Evolutionary conservation across 2,888 invertebrate genomes (phyloP).

Genomic region (Malacosoma neustria): DNA sequence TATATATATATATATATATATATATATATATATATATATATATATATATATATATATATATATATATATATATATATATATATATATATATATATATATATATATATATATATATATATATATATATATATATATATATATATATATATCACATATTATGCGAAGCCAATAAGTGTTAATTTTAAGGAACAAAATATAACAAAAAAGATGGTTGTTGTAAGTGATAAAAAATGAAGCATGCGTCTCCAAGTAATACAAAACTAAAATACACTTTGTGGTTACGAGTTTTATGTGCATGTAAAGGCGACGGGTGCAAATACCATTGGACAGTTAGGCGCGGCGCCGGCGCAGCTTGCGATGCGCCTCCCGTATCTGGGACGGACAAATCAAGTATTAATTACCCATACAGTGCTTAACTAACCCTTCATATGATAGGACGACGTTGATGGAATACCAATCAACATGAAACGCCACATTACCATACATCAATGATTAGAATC

Average conservation of each 20-base stretch:
- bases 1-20: too few species aligned
- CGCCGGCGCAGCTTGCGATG: conserved; percentile 63
- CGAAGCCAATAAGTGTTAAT: too few species aligned
- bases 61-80: too few species aligned
- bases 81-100: too few species aligned
- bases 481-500: neutral
- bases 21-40: too few species aligned
- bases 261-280: conserved; percentile 8
- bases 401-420: conserved; percentile 47
- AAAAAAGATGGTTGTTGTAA: too few species aligned
- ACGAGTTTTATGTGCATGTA: conserved; percentile 24
- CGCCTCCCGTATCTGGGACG: conserved; percentile 63
- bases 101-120: too few species aligned
- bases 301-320: conserved; percentile 44
- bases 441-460: conserved; percentile 14
- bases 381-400: conserved; percentile 66
- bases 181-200: too few species aligned
- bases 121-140: too few species aligned
- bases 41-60: too few species aligned
- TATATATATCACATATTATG: too few species aligned
- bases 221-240: neutral
- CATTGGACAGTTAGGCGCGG: conserved; percentile 64
- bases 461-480: neutral
- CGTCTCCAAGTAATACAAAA: neutral
- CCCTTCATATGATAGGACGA: conserved; percentile 30